Conservation (phyloP, 2,888 invertebrate species). For the Neoitamus cyanurus region DNA sequence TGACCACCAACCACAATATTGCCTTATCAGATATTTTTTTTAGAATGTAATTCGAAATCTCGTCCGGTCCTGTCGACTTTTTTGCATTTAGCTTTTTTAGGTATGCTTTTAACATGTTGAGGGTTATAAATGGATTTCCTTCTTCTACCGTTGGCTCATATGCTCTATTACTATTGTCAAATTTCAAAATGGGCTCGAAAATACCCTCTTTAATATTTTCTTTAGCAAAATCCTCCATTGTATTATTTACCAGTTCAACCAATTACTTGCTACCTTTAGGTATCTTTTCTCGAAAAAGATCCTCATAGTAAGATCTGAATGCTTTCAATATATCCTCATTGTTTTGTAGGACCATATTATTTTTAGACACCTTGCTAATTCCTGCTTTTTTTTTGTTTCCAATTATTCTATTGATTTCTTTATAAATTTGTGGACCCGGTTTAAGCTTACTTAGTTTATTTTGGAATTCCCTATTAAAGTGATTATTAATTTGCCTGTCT, state of each 20-base stretch:
- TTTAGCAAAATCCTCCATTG: not conserved
- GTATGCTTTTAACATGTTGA: not conserved
- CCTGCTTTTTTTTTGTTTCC: too few relatives aligned
- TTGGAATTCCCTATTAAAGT: too few relatives aligned
- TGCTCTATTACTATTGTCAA: not conserved
- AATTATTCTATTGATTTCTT: too few relatives aligned
- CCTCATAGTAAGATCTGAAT: not conserved
- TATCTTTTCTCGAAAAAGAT: not conserved
- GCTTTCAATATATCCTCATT: not conserved
- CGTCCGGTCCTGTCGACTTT: not conserved
- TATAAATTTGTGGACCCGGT: too few relatives aligned
- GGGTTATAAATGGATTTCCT: not conserved
- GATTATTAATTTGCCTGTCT: too few relatives aligned
- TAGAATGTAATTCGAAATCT: not conserved
- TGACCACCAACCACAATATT: too few relatives aligned
- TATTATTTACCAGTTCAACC: not conserved
- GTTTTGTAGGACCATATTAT: too few relatives aligned
- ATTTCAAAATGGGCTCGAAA: not conserved
- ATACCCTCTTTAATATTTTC: not conserved
- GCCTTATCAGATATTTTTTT: not conserved
- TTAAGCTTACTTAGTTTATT: too few relatives aligned
- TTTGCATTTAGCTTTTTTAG: not conserved
- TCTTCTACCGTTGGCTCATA: not conserved
- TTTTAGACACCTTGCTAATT: too few relatives aligned
- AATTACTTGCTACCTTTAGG: not conserved